Conservation (phyloP, 1,140 invertebrate genomes). For the Leptopilina clavipes region DNA sequence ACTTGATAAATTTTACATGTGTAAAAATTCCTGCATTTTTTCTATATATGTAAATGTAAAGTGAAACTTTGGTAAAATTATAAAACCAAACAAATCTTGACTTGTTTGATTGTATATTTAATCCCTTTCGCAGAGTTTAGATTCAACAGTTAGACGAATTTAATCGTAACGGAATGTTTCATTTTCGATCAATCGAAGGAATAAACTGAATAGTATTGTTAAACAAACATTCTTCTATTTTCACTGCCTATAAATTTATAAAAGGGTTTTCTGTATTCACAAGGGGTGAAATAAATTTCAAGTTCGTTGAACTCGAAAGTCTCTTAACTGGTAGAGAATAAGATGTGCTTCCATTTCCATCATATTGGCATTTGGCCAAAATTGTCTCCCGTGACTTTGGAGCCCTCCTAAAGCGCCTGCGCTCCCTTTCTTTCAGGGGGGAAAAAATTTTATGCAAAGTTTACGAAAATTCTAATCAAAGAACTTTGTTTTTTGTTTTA, state of each 20-base stretch:
- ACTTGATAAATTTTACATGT: not conserved
- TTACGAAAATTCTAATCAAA: too few species aligned
- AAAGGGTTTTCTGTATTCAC: not conserved
- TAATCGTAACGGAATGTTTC: too few species aligned
- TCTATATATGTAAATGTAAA: too few species aligned
- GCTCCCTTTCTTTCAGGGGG: conserved; percentile 36
- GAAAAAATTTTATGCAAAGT: not conserved
- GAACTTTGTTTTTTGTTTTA: too few species aligned
- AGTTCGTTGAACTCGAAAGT: conserved; percentile 57
- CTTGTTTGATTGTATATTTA: too few species aligned
- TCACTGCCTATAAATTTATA: not conserved
- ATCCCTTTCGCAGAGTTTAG: too few species aligned
- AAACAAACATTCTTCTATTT: not conserved
- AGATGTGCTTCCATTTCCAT: conserved; percentile 73
- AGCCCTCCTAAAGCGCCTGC: conserved; percentile 46
- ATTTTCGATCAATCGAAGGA: too few species aligned
- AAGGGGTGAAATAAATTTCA: conserved; percentile 51
- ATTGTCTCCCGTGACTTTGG: conserved; percentile 46
- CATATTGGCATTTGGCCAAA: conserved; percentile 67
- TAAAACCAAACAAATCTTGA: too few species aligned
- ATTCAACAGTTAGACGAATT: too few species aligned
- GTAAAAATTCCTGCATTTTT: too few species aligned
- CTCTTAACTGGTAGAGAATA: conserved; percentile 53
- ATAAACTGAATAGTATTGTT: too few species aligned
- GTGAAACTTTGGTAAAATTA: too few species aligned